Evolutionary conservation across 2,888 invertebrate species (phyloP).

Genomic region (Synergus gifuensis): DNA sequence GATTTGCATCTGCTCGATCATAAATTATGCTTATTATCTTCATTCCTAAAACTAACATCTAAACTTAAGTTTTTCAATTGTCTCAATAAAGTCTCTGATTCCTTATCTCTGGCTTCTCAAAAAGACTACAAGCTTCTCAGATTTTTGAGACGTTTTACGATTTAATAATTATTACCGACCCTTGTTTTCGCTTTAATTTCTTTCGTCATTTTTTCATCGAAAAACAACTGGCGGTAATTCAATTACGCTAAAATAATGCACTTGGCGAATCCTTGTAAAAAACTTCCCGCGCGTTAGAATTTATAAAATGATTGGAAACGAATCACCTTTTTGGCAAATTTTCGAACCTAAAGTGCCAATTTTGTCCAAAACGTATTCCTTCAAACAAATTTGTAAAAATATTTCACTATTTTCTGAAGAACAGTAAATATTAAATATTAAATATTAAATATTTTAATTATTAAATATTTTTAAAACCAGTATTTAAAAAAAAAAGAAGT

Average conservation of each 20-base stretch:
- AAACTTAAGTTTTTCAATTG: constrained; percentile 12
- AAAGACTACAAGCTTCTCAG: constrained; percentile 13
- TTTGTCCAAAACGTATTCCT: not conserved
- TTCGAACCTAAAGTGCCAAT: not conserved
- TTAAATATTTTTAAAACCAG: too few species aligned
- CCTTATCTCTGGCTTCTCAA: not conserved
- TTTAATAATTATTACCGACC: not conserved
- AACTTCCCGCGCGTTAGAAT: not conserved
- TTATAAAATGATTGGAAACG: not conserved
- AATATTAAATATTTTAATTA: too few species aligned
- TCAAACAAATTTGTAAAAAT: not conserved
- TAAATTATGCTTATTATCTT: constrained; percentile 15
- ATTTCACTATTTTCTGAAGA: not conserved
- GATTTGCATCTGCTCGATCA: constrained; percentile 12
- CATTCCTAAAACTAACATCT: constrained; percentile 3
- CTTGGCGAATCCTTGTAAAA: constrained; percentile 25
- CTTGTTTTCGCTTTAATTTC: not conserved
- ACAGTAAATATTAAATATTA: too few species aligned
- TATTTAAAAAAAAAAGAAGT: not conserved
- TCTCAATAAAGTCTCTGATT: constrained; percentile 11
- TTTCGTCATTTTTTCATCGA: constrained; percentile 2
- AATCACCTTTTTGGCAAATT: constrained; percentile 22
- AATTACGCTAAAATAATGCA: constrained; percentile 35
- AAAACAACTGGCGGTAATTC: not conserved
- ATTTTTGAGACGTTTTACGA: not conserved